Evolutionary conservation across 2,113 vertebrate genomes (phyloP), one percentile per base, ranked within the genome.

Genomic region (Hassar affinis): DNA sequence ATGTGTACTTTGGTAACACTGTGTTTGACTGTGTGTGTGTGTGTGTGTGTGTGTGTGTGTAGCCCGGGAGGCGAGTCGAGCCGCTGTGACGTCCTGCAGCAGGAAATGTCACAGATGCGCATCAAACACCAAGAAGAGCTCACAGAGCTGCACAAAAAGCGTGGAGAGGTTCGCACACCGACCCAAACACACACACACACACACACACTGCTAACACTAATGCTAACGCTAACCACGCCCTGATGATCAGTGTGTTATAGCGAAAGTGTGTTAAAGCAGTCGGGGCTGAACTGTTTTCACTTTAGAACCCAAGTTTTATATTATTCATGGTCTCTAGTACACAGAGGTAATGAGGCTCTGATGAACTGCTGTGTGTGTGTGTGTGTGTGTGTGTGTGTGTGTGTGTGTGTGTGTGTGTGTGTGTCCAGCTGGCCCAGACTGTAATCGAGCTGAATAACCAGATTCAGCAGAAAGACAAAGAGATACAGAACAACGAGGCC

Each of bases 371-470:
- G n/a, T n/a, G n/a, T n/a, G n/a, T n/a, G n/a, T n/a, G n/a, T n/a
- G n/a, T n/a, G n/a, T n/a, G n/a, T 27, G 33, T 69, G 25, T 54
- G 62, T 33, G 52, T 81, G 42, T 78, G 51, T 81, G n/a, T 68
- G 68, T 51, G 45, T 79, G 45, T 52, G 42, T 80, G 25, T 75
- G 4, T 85, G 54, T 61, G 2, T 85, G 25, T 66, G 49, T 74
- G 9, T 51, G 52, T 62, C 20, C 87, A 99, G 98, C 86, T 99
- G 88, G 98, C 98, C 38, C 97, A 99, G 89, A 93, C 91, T 82
- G 98, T 99, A 81, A 99, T 99, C 49, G 97, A 99, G 86, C 93
- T 99, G 83, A 99, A 98, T 88, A 97, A 96, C 91, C 96, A 95
- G 92, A 97, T 99, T 90, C 96, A 98, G 76, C 95, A 95, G 90